These are phyloP conservation scores for Paramormyrops kingsleyae DNA, from an alignment of 2,113 vertebrate genomes.

Conservation along the genomic window DNA sequence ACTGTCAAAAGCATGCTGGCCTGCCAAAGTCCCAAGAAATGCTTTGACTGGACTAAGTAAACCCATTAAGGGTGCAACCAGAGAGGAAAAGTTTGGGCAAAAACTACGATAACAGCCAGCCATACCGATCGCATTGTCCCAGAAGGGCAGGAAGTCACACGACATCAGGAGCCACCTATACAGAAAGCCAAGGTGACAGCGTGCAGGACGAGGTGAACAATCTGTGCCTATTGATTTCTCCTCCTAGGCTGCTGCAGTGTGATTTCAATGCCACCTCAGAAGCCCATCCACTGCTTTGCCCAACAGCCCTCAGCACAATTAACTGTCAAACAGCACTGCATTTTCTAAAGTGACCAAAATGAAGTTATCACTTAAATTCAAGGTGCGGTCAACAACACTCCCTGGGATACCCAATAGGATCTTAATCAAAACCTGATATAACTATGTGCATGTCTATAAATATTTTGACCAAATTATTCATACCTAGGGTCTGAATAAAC, in stretches of 20 bases:
- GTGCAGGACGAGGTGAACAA: neutral
- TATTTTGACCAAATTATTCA: conserved; percentile 29
- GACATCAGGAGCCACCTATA: neutral
- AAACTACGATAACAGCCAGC: neutral
- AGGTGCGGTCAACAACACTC: conserved; percentile 18
- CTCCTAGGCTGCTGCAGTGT: neutral
- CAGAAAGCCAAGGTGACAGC: neutral
- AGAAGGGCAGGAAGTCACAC: neutral
- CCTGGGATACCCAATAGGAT: conserved; percentile 27
- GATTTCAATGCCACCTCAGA: neutral
- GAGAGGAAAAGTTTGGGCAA: neutral
- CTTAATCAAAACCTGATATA: conserved; percentile 16
- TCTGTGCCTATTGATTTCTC: neutral
- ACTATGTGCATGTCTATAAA: conserved; percentile 32
- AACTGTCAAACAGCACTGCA: conserved; percentile 26
- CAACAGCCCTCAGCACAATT: conserved; percentile 29
- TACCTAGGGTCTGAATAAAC: conserved; percentile 5
- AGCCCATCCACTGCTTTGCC: conserved; percentile 21
- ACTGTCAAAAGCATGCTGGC: neutral
- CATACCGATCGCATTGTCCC: neutral
- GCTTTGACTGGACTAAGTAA: neutral
- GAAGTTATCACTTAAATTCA: conserved; percentile 22
- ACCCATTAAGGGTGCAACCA: neutral
- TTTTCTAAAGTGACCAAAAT: conserved; percentile 29
- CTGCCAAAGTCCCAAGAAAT: neutral